phyloP scores from a whole-genome alignment of 1,140 invertebrate species.

The Ptiloglossa arizonensis region DNA sequence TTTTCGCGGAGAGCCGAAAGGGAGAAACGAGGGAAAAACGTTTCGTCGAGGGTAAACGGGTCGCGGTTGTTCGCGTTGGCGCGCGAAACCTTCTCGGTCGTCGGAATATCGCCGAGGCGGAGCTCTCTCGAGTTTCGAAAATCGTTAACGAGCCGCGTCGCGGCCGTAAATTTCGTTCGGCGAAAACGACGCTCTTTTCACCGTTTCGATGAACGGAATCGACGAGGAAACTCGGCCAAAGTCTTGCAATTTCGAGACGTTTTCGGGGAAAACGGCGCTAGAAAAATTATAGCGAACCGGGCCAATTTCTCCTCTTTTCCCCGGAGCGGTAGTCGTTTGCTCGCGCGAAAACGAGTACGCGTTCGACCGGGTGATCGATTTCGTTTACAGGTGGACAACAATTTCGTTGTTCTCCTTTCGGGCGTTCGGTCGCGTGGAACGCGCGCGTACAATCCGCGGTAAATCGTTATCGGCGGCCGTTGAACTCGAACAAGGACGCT shows the following conservation, averaged over 20 bases:
- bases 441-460: constrained; percentile 9
- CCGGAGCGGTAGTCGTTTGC: background rate
- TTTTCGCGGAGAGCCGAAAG: no score
- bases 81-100: no score
- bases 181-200: constrained; percentile 17
- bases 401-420: background rate
- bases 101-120: background rate
- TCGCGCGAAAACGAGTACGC: constrained; percentile 18
- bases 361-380: background rate
- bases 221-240: no score
- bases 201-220: background rate
- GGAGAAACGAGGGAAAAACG: background rate
- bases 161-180: background rate
- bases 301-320: no score
- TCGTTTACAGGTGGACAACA: background rate
- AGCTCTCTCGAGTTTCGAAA: constrained; percentile 2
- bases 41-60: background rate
- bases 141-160: background rate
- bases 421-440: background rate
- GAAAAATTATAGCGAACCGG: background rate
- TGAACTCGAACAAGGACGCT: constrained; percentile 19
- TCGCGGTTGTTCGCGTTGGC: background rate
- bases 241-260: no score
- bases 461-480: constrained; percentile 33
- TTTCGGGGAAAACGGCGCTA: no score